Base-by-base conservation (phyloP, 2,113 vertebrate genomes). In the Ochotona princeps region DNA sequence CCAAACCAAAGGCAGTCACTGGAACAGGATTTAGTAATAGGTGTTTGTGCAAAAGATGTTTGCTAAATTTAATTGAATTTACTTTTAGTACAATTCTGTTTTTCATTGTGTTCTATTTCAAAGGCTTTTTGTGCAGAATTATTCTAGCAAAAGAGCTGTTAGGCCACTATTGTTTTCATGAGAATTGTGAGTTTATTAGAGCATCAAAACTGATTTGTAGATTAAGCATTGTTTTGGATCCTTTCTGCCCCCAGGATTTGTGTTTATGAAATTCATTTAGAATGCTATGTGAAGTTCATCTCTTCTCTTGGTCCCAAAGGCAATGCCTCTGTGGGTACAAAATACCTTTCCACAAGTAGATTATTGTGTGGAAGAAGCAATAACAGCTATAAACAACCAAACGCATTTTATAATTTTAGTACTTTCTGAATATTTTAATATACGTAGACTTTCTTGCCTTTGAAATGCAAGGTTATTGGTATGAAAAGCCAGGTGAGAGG, bases 191-290 rank as follows among this genome's bases (percentile, higher is more conserved):
- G 84, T 82, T 83, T 90, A 82, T 69, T 61, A 30, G 7, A 78
- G 30, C 67, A 69, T 85, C 57, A 93, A 32, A 83, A 76, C 11
- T 91, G 76, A 80, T 57, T 89, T 89, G 84, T 81, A 84, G 49
- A 82, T 49, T 61, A 79, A 75, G 5, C 10, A 3, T 0, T 30
- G 44, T 7, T 74, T 90, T 79, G 18, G 1, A 63, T 44, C 28
- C 2, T 76, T 5, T 70, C 18, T 87, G 60, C 20, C 69, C 18
- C 18, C 21, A 93, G 70, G 54, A 90, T 81, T 69, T 83, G 49
- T 82, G 73, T 61, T 94, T 76, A 79, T 92, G 83, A 88, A 83
- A 86, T 83, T 83, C 60, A 61, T 92, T 91, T 81, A 91, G 44
- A 76, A 92, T 63, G 25, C 66, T 32, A n/a, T 84, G 63, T 35